Percentiles rank a stretch among this genome's conserved stretches.
Conservation (phyloP, 1,140 invertebrate genomes). For the Leptonema lineaticorne region DNA sequence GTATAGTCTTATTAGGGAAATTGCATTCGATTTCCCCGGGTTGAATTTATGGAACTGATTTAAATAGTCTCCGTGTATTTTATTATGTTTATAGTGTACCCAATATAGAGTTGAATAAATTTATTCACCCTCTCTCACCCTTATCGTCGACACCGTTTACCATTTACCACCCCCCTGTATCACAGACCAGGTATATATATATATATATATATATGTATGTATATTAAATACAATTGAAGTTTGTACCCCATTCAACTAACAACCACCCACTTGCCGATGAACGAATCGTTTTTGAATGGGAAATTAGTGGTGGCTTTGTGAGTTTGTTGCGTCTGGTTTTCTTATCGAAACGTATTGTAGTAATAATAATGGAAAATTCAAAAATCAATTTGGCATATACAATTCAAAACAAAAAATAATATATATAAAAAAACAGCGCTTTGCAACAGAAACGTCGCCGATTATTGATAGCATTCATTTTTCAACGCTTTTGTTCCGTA, state of each 20-base stretch:
- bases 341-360: neutral
- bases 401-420: no score
- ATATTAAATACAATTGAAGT: neutral
- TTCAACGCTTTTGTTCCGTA: no score
- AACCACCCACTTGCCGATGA: neutral
- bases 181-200: neutral
- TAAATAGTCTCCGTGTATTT: conserved; percentile 26
- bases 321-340: no score
- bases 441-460: no score
- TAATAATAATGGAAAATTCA: conserved; percentile 1
- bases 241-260: neutral
- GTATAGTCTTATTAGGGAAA: conserved; percentile 20
- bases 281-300: conserved; percentile 10
- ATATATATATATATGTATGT: neutral
- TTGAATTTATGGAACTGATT: conserved; percentile 30
- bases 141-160: no score
- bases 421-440: no score
- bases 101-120: conserved; percentile 29
- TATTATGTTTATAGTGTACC: conserved; percentile 20
- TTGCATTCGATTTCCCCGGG: conserved; percentile 22
- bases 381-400: no score
- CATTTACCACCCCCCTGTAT: neutral
- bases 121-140: neutral
- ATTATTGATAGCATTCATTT: no score
- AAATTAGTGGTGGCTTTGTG: neutral